Base-by-base conservation (phyloP, 1,140 invertebrate species). In the Chionoecetes opilio region DNA sequence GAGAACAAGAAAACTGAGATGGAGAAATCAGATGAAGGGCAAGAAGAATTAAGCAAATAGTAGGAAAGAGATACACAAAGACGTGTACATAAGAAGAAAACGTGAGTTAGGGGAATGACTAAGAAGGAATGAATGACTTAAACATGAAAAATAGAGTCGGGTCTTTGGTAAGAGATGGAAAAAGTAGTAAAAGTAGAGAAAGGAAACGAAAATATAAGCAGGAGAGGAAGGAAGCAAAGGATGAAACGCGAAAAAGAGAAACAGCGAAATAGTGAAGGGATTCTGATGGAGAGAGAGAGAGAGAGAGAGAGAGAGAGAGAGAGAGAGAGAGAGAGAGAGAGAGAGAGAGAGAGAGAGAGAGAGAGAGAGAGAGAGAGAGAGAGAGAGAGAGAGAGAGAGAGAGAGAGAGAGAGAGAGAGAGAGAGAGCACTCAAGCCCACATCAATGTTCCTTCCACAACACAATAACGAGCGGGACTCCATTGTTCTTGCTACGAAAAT, bases 401-500 rank as follows among this genome's bases (percentile, higher is more conserved):
- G 63, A 75, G 63, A 75, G n/a, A 75, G 21, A n/a, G 63, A n/a
- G 63, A n/a, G 21, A n/a, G n/a, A 75, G 63, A 26, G 63, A 75
- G 63, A 75, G 63, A 75, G 63, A 75, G 63, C 46, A 75, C 21
- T 75, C 63, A 75, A 75, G 21, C 63, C 63, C 63, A 75, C 63
- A 75, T 75, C 63, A 75, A 75, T 75, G 63, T 75, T 75, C n/a
- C 63, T n/a, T 75, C 63, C 63, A n/a, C 21, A 75, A n/a, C 63
- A 75, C 63, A 75, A 75, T 75, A 75, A 75, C 63, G n/a, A 75
- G 63, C 63, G 63, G 21, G 21, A 17, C 21, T 75, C 6, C 63
- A 75, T 75, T 75, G 63, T 75, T 75, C 63, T 75, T 75, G 63
- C 21, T n/a, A 75, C 63, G 63, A 75, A 75, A 75, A 75, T 75